These are phyloP conservation scores for Chauna torquata DNA, from an alignment of 2,113 vertebrate species.

Conservation along the genomic window DNA sequence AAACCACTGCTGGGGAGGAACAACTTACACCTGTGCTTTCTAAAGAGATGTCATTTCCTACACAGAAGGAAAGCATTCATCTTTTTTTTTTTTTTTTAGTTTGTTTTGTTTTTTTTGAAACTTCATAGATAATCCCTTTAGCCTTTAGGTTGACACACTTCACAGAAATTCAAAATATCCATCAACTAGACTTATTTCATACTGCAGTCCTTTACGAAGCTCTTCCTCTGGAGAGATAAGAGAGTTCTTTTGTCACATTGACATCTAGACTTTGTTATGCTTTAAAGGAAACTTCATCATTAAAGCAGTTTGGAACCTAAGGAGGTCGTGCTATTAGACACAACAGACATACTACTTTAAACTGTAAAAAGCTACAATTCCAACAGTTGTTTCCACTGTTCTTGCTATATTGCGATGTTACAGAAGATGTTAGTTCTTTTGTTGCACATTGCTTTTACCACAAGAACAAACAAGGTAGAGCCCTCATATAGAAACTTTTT, in stretches of 20 bases:
- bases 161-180: constrained; percentile 37
- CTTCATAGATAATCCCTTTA: constrained; percentile 37
- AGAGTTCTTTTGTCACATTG: constrained; percentile 44
- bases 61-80: not conserved
- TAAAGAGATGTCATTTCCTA: not conserved
- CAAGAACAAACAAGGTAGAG: not conserved
- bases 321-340: not conserved
- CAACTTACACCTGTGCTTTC: not conserved
- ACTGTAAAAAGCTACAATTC: not conserved
- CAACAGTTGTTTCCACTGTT: not conserved
- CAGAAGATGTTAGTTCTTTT: not conserved
- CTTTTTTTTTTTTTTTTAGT: not conserved
- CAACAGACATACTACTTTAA: not conserved
- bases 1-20: not conserved
- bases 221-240: constrained; percentile 51
- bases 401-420: not conserved
- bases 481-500: not conserved
- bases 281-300: constrained; percentile 41
- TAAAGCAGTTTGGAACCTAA: constrained; percentile 10
- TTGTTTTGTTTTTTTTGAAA: not conserved
- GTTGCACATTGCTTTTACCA: not conserved
- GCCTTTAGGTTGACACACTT: constrained; percentile 8
- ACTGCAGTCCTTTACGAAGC: not conserved
- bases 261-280: constrained; percentile 44
- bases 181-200: not conserved